These are phyloP conservation scores for Erpobdella octoculata DNA, from an alignment of 2,888 invertebrate genomes.

Conservation along the genomic window DNA sequence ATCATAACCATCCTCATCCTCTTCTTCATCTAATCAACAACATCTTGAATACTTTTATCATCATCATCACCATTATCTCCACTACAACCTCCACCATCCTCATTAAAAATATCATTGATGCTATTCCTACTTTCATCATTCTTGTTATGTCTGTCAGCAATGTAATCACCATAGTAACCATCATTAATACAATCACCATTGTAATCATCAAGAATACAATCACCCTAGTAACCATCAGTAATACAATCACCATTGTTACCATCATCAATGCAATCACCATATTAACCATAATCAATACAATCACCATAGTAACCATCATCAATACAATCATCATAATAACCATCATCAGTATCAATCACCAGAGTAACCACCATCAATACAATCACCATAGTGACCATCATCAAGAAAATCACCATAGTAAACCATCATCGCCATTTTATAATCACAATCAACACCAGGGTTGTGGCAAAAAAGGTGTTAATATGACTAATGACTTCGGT, in stretches of 20 bases:
- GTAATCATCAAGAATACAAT: too few relatives aligned
- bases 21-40: too few relatives aligned
- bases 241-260: slow-evolving; percentile 15
- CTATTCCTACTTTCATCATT: too few relatives aligned
- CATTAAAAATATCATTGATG: too few relatives aligned
- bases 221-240: too few relatives aligned
- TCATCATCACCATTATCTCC: background rate
- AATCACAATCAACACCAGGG: too few relatives aligned
- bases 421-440: too few relatives aligned
- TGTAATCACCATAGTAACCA: slow-evolving; percentile 47
- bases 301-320: too few relatives aligned
- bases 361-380: slow-evolving; percentile 21
- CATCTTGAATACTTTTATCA: too few relatives aligned
- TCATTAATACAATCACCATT: slow-evolving; percentile 13
- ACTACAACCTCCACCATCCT: too few relatives aligned
- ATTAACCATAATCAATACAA: slow-evolving; percentile 23
- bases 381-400: slow-evolving; percentile 48
- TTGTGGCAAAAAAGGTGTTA: too few relatives aligned
- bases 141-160: slow-evolving; percentile 21
- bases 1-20: background rate
- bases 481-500: too few relatives aligned
- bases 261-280: slow-evolving; percentile 20
- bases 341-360: slow-evolving; percentile 20
- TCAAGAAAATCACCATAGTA: slow-evolving; percentile 10
- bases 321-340: slow-evolving; percentile 14